Base-by-base conservation (phyloP, 2,888 invertebrate genomes). In the Stenoptilia bipunctidactyla region DNA sequence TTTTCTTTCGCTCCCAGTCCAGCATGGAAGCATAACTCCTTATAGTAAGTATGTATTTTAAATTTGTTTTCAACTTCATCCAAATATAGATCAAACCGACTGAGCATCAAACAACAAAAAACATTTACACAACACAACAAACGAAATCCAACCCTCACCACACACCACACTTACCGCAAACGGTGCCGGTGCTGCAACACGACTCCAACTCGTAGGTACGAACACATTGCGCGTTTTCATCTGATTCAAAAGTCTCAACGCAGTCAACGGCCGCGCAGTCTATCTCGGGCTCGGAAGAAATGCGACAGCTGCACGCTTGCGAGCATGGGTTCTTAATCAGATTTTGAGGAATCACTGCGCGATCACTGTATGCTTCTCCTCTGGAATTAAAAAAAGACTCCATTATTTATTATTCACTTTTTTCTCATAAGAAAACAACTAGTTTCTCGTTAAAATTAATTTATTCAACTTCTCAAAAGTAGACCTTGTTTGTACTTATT, bases 231-330 rank as follows among this genome's bases (percentile, higher is more conserved):
- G 66, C 52, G 43, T 60, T 49, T 34, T 59, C 46, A 39, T 80
- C 79, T 1, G 49, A 47, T 45, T 73, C 63, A 58, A 72, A 74
- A 14, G 49, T 56, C 45, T 77, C 69, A 12, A 76, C 70, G 47
- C 82, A 83, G 60, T 83, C 82, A 0, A 82, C 73, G 1, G 68
- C 70, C 0, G 80, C 82, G 55, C 82, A 83, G 42, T 66, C 66
- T 58, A 82, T 76, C 39, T 48, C 51, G 0, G 79, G 68, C 37
- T 53, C 60, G 0, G 55, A 57, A 6, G 50, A 45, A 2, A 68
- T 52, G 25, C 45, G 52, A 52, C 82, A 83, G n/a, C 55, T 58
- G 52, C 82, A 83, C 1, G 65, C 72, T 46, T 66, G 60, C 1
- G 79, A 72, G 46, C 82, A 83, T 0, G 77, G 70, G 48, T 77